Conservation (phyloP, 30 jellyfish, hydroid and myxozoan genomes). For the Cassiopea xamachana region DNA sequence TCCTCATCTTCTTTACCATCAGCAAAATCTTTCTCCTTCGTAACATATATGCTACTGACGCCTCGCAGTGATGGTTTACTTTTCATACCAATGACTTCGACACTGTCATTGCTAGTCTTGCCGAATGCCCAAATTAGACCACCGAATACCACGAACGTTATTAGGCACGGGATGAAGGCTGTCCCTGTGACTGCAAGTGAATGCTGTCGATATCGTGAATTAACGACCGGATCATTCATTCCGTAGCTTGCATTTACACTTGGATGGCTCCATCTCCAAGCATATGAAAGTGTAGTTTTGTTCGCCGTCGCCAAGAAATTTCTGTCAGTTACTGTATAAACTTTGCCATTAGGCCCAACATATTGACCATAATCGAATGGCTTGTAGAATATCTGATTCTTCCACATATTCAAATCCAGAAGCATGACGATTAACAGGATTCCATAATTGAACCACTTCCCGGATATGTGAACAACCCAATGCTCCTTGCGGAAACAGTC, state of each 20-base stretch:
- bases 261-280: constrained; percentile 90
- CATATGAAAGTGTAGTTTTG: constrained; percentile 78
- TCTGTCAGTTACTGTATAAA: constrained; percentile 71
- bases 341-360: constrained; percentile 87
- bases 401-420: constrained; percentile 94
- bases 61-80: constrained; percentile 32
- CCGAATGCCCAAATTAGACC: constrained; percentile 83
- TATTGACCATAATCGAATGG: constrained; percentile 91
- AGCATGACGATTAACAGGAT: constrained; percentile 84
- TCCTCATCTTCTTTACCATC: constrained; percentile 28
- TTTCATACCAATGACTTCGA: constrained; percentile 34
- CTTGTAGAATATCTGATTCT: constrained; percentile 88
- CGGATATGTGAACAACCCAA: constrained; percentile 88
- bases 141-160: constrained; percentile 78
- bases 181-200: constrained; percentile 69
- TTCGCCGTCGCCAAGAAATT: constrained; percentile 64
- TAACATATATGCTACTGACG: constrained; percentile 34
- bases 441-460: constrained; percentile 97
- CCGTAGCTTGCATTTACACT: constrained; percentile 64
- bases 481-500: constrained; percentile 74
- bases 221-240: constrained; percentile 60
- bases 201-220: constrained; percentile 81
- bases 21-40: constrained; percentile 33
- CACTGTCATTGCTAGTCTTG: constrained; percentile 50
- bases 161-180: constrained; percentile 83